Base-by-base conservation (phyloP, 2,797 vertebrate species). In the Choloepus didactylus region DNA sequence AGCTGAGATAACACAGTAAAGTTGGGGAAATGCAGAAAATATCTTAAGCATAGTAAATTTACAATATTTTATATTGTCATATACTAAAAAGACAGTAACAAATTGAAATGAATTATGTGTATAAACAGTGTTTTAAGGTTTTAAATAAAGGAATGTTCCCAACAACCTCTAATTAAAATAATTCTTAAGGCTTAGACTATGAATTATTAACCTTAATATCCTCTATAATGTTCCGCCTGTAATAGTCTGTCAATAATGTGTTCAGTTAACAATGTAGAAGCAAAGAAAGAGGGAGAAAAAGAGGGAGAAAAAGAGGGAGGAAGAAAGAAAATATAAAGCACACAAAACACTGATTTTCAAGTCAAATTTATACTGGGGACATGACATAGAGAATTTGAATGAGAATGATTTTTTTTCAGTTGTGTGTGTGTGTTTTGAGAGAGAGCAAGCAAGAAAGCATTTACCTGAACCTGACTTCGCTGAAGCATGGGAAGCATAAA, bases 91-190 rank as follows among this genome's bases (percentile, higher is more conserved):
- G 14, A 59, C 51, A 6, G 41, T 16, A 16, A 67, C 35, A 16
- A 35, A n/a, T 27, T 44, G 59, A 70, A 80, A 35, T 41, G 49
- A 27, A 25, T 35, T 72, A 10, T 35, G 35, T 46, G 54, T 67
- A 60, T 66, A 54, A 72, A 76, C 18, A 35, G 1, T 41, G 18
- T 70, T 60, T 85, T 90, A 27, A 83, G n/a, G 56, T 27, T 46
- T 5, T 54, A 46, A 75, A 3, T 35, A 69, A 91, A 70, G 35
- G 56, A 56, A 67, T 15, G 9, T 51, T 86, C 49, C 75, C 35
- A 91, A 44, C 44, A 51, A 64, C 38, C 29, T 92, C n/a, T 3
- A 62, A 25, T 35, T 88, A 49, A 96, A 64, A 73, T 87, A 75
- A 80, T 25, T 59, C 35, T 51, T n/a, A 54, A 72, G 54, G 64